phyloP scores from a whole-genome alignment of 2,888 invertebrate genomes.

The Nesidiocoris tenuis region DNA sequence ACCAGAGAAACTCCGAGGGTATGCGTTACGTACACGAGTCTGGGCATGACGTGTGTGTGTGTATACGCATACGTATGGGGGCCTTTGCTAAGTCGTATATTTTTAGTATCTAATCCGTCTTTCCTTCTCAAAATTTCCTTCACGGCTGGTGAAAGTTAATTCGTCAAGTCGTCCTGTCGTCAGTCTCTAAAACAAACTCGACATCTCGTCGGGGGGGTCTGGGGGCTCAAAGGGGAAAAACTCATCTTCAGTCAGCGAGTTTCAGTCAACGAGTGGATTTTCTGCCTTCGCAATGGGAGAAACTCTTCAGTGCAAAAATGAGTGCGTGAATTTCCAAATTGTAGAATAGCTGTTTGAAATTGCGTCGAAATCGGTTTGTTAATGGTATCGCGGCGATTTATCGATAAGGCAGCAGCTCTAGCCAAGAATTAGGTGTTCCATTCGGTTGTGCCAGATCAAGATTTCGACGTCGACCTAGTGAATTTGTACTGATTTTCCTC shows the following conservation, averaged over 20 bases:
- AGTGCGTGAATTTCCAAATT: constrained; percentile 24
- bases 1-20: background rate
- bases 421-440: no score
- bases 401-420: no score
- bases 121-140: constrained; percentile 28
- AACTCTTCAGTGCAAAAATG: constrained; percentile 31
- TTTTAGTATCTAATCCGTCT: constrained; percentile 37
- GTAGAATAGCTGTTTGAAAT: background rate
- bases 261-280: background rate
- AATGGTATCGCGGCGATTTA: no score
- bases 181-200: constrained; percentile 20
- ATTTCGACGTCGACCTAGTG: no score
- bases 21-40: no score
- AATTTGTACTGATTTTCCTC: no score
- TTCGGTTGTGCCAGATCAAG: no score
- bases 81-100: constrained; percentile 26
- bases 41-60: no score
- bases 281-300: constrained; percentile 29
- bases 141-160: constrained; percentile 41
- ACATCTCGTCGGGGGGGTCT: constrained; percentile 13
- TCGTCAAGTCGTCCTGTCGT: constrained; percentile 7
- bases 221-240: background rate
- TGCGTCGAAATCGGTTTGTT: no score
- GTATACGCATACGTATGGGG: no score
- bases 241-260: background rate